These are phyloP conservation scores for Tenthredo scrophulariae DNA, from an alignment of 2,888 invertebrate species.

Conservation along the genomic window DNA sequence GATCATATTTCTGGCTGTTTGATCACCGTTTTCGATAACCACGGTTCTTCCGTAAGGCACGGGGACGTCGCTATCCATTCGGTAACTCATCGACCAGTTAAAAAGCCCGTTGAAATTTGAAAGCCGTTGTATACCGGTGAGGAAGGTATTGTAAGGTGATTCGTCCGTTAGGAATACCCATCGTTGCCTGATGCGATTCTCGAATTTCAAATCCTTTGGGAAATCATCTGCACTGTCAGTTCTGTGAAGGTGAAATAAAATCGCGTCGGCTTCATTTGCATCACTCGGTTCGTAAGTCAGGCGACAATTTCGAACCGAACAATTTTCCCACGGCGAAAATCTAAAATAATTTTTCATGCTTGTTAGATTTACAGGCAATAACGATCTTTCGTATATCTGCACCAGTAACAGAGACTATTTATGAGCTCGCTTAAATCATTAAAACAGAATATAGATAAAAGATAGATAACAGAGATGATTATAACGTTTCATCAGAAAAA, in stretches of 20 bases:
- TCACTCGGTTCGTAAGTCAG: constrained; percentile 80
- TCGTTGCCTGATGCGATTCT: constrained; percentile 77
- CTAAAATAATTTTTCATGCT: constrained; percentile 70
- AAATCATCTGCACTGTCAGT: constrained; percentile 78
- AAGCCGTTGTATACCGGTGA: constrained; percentile 74
- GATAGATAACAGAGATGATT: constrained; percentile 54
- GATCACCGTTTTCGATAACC: constrained; percentile 59
- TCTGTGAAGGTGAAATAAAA: constrained; percentile 82
- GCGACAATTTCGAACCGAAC: constrained; percentile 83
- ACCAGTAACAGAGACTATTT: constrained; percentile 57
- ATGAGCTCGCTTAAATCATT: constrained; percentile 51
- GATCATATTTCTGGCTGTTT: not conserved
- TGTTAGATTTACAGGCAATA: not conserved
- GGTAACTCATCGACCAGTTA: constrained; percentile 87
- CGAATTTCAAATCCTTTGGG: constrained; percentile 78
- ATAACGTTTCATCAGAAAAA: constrained; percentile 77
- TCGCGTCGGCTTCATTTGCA: constrained; percentile 82
- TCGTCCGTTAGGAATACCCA: constrained; percentile 88
- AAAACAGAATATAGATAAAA: no score
- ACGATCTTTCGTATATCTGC: not conserved
- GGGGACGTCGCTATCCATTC: constrained; percentile 84
- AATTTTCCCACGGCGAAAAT: constrained; percentile 80
- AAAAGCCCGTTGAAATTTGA: constrained; percentile 82
- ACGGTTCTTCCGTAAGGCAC: constrained; percentile 84
- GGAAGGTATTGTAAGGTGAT: constrained; percentile 83